These are phyloP conservation scores for Furnarius figulus DNA, from an alignment of 2,113 vertebrate species.

Conservation along the genomic window DNA sequence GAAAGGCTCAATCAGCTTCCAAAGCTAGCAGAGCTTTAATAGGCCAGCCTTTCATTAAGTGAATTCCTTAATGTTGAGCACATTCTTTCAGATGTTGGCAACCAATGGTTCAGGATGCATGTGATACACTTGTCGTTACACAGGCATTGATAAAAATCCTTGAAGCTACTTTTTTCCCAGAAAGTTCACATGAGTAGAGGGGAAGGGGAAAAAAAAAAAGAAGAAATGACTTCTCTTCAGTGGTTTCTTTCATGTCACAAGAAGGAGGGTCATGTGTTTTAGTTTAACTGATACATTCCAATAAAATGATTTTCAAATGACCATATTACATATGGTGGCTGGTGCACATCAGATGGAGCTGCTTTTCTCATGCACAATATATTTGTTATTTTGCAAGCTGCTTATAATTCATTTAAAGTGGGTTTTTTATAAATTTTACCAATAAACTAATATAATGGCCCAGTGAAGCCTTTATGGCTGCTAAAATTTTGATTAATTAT, in stretches of 20 bases:
- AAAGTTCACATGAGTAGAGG: conserved; percentile 59
- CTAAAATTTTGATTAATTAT: conserved; percentile 50
- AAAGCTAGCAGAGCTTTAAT: conserved; percentile 72
- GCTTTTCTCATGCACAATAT: conserved; percentile 73
- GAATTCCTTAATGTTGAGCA: conserved; percentile 82
- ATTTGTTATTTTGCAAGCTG: conserved; percentile 72
- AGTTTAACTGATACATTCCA: conserved; percentile 84
- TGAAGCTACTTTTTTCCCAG: conserved; percentile 61
- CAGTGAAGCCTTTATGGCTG: conserved; percentile 58
- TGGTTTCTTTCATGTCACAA: conserved; percentile 77
- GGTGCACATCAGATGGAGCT: conserved; percentile 72
- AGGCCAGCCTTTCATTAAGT: conserved; percentile 77
- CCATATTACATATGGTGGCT: conserved; percentile 70
- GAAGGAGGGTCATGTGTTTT: conserved; percentile 78
- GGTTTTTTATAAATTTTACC: conserved; percentile 64
- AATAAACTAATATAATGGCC: conserved; percentile 71
- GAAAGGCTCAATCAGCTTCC: conserved; percentile 60
- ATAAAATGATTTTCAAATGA: conserved; percentile 85
- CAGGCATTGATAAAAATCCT: conserved; percentile 70
- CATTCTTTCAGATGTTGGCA: conserved; percentile 67
- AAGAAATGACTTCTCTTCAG: conserved; percentile 59
- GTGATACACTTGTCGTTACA: conserved; percentile 72
- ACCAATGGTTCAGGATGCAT: conserved; percentile 71
- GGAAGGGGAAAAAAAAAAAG: background rate
- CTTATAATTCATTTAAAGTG: conserved; percentile 70